These are phyloP conservation scores for Erebia aethiops DNA, from an alignment of 2,888 invertebrate genomes.

Conservation along the genomic window DNA sequence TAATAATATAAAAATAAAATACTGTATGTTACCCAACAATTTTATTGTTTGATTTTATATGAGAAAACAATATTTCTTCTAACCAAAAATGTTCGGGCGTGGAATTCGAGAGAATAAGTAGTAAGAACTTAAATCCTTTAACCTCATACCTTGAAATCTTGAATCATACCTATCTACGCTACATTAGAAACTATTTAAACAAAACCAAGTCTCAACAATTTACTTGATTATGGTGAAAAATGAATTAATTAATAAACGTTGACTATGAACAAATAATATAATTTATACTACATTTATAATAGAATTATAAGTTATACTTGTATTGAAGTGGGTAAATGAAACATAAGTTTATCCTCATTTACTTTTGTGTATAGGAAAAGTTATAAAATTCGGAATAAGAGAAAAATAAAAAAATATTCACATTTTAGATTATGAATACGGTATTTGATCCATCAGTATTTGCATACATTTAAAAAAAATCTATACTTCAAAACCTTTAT, in stretches of 20 bases:
- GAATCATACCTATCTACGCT: neutral
- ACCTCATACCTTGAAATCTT: conserved; percentile 9
- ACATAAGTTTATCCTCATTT: too few relatives aligned
- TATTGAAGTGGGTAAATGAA: too few relatives aligned
- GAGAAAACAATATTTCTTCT: neutral
- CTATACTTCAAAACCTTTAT: neutral
- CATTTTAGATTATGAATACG: neutral
- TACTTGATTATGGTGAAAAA: too few relatives aligned
- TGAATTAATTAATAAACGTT: too few relatives aligned
- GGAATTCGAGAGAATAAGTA: conserved; percentile 36
- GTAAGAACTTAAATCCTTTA: conserved; percentile 17
- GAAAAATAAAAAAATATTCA: neutral
- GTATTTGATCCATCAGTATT: neutral
- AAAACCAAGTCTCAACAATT: neutral
- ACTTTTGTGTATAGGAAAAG: neutral
- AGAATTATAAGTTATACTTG: too few relatives aligned
- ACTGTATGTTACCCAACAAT: conserved; percentile 31
- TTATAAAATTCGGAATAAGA: neutral
- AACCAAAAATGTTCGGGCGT: conserved; percentile 19
- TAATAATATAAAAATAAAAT: conserved; percentile 21
- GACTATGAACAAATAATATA: too few relatives aligned
- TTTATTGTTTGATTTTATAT: conserved; percentile 4
- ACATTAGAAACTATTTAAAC: neutral
- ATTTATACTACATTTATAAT: too few relatives aligned
- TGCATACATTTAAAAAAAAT: neutral